Base-by-base conservation (phyloP, 2,888 invertebrate species). In the Oxystoma pomonae region DNA sequence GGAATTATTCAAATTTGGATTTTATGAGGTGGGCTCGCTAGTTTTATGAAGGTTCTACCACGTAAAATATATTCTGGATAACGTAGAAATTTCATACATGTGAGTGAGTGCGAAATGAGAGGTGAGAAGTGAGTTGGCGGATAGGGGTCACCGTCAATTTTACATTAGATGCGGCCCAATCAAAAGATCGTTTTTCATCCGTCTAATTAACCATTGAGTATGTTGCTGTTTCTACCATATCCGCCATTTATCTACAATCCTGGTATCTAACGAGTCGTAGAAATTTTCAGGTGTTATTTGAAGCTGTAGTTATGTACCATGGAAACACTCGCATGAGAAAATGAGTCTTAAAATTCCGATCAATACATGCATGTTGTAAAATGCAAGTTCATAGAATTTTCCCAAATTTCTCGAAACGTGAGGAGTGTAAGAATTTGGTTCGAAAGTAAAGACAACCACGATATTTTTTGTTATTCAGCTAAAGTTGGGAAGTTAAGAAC, bases 201-300 rank as follows among this genome's bases (percentile, higher is more conserved):
- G 62, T 55, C 58, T 69, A 69, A 69, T 69, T 69, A 69, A 65
- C 67, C 65, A 68, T 68, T 67, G 67, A 67, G 63, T 65, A 65
- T 65, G 68, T 65, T 35, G 35, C 35, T 35, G 5, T 35, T 35
- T 35, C 35, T 35, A 7, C 35, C 12, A 12, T 35, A 35, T 35
- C 35, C 35, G 35, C 35, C 35, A 35, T 35, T 35, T 35, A 35
- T 35, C 35, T 35, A 12, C 35, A 12, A 35, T 35, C 35, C 35
- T 35, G 35, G 5, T 35, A 35, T 35, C 35, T 35, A 35, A 35
- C 35, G 35, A 35, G 35, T 7, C 35, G 35, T 35, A 7, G 35
- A 35, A 35, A 35, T 35, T 35, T 35, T 35, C 35, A 35, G 35
- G 35, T 35, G 35, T 35, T 35, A 7, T 3, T 35, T 35, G 35